Percentiles rank a stretch among this genome's conserved stretches.
Evolutionary conservation across 2,113 vertebrate species (phyloP).

Genomic region (Micronisus gabar): DNA sequence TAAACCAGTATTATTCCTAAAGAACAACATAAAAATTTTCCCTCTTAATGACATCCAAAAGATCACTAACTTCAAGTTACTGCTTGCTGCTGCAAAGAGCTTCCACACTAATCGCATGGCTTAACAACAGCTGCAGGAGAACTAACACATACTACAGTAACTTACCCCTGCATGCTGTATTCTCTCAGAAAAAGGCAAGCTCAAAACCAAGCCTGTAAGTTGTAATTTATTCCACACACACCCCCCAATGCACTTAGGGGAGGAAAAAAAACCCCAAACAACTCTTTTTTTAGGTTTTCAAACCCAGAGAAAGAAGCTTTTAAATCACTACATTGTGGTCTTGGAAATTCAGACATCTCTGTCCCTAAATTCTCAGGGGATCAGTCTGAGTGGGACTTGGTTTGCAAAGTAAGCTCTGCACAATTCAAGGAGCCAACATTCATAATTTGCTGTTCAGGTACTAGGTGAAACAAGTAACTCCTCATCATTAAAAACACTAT

Average conservation of each 20-base stretch:
- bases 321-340: neutral
- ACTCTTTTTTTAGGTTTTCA: neutral
- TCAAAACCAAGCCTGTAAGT: neutral
- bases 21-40: conserved; percentile 29
- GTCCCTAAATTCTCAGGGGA: neutral
- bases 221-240: neutral
- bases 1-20: conserved; percentile 36
- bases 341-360: neutral
- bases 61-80: conserved; percentile 59
- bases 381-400: neutral
- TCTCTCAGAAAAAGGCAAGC: conserved; percentile 1
- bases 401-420: neutral
- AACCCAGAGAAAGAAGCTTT: neutral
- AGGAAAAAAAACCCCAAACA: neutral
- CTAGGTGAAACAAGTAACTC: neutral
- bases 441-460: neutral
- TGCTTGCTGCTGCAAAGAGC: conserved; percentile 48
- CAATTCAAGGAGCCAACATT: neutral
- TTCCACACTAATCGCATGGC: conserved; percentile 26
- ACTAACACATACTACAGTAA: neutral
- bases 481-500: neutral
- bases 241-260: neutral
- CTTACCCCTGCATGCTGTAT: neutral
- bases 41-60: conserved; percentile 47
- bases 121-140: conserved; percentile 56